Evolutionary conservation across 1,140 invertebrate genomes (phyloP).

Genomic region (Macrostomum lignano): DNA sequence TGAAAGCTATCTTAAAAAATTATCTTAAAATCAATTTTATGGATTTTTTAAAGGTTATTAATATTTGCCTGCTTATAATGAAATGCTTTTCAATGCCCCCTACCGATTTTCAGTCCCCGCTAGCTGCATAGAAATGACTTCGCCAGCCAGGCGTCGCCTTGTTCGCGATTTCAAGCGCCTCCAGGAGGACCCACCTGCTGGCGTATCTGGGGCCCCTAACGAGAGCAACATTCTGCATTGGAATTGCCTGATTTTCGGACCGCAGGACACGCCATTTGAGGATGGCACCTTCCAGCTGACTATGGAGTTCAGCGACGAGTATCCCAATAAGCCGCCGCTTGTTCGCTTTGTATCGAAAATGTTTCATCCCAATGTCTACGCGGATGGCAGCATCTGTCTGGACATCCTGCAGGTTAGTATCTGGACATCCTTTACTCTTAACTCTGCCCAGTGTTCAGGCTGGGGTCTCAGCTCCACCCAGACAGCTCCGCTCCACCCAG

Average conservation of each 20-base stretch:
- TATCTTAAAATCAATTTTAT: too few species aligned
- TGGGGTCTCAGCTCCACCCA: too few species aligned
- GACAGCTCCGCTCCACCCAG: too few species aligned
- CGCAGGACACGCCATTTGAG: slow-evolving; percentile 95
- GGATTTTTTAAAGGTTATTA: too few species aligned
- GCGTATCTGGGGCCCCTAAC: slow-evolving; percentile 85
- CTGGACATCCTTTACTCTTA: too few species aligned
- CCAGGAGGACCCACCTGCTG: slow-evolving; percentile 92
- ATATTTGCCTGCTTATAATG: too few species aligned
- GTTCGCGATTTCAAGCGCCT: slow-evolving; percentile 94
- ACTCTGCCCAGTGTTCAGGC: too few species aligned
- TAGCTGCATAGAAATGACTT: slow-evolving; percentile 5
- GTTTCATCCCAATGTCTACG: slow-evolving; percentile 99
- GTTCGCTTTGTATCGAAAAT: slow-evolving; percentile 70
- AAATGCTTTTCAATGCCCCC: too few species aligned
- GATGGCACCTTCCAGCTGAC: slow-evolving; percentile 97
- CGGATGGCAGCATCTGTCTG: slow-evolving; percentile 94
- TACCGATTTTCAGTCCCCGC: too few species aligned
- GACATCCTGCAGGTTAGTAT: slow-evolving; percentile 86
- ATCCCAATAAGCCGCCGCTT: slow-evolving; percentile 95
- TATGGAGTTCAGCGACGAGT: slow-evolving; percentile 98
- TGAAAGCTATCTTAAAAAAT: too few species aligned
- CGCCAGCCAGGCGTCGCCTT: slow-evolving; percentile 33
- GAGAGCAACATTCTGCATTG: slow-evolving; percentile 96
- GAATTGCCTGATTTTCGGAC: slow-evolving; percentile 95